Evolutionary conservation across 2,113 vertebrate species (phyloP).

Genomic region (Cariama cristata): DNA sequence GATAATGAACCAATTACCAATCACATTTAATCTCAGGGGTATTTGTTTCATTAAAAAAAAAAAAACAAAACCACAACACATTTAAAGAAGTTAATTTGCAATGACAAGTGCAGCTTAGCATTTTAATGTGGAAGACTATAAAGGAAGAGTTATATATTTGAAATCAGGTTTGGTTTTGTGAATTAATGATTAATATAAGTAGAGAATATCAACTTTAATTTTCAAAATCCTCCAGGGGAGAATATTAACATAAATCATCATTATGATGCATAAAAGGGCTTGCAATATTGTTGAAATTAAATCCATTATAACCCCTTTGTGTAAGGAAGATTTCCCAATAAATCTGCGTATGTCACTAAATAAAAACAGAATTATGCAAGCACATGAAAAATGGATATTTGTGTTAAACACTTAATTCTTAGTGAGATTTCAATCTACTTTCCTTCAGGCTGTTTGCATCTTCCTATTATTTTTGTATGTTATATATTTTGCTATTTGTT

Average conservation of each 20-base stretch:
- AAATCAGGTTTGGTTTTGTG: not conserved
- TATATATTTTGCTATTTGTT: not conserved
- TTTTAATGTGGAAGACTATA: not conserved
- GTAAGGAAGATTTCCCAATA: not conserved
- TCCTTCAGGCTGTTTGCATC: not conserved
- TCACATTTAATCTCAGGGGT: not conserved
- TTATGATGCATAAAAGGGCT: not conserved
- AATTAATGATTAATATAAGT: not conserved
- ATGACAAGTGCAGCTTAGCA: not conserved
- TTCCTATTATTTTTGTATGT: not conserved
- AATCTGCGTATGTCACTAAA: not conserved
- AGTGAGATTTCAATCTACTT: not conserved
- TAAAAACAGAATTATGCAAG: not conserved
- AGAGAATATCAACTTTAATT: not conserved
- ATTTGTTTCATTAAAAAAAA: not conserved
- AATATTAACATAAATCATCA: not conserved
- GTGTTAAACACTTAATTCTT: not conserved
- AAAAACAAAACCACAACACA: too few species aligned
- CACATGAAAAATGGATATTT: not conserved
- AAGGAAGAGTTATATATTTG: not conserved
- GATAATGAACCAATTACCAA: not conserved
- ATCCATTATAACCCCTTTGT: not conserved
- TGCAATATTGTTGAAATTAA: not conserved
- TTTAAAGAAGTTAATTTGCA: not conserved
- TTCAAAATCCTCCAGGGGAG: not conserved